Evolutionary conservation across 2,888 invertebrate genomes (phyloP), one percentile per base, ranked within the genome.

Genomic region (Drosophila lutescens): DNA sequence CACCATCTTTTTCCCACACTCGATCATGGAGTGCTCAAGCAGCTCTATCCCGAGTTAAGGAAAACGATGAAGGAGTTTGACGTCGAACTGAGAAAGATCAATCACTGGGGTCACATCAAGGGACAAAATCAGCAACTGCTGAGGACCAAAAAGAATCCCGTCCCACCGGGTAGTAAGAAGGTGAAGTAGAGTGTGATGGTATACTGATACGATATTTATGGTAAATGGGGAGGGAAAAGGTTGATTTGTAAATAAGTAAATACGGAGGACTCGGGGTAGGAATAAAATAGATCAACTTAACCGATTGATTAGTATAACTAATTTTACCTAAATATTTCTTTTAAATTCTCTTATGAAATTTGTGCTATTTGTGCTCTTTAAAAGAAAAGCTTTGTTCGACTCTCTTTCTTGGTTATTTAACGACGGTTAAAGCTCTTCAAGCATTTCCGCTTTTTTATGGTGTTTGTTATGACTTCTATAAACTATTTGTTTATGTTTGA

Each of bases 1-100:
- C 97, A 97, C 90, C 97, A 97, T 90, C 91, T 97, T 13, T 95
- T 97, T 80, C 97, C 97, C 0, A 95, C 96, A 0, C 80, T 97
- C 17, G 97, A 97, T 88, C 96, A 97, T 82, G 94, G 94, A 0
- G 93, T 95, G 63, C 91, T 97, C 2, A 93, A 94, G 34, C 93
- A 94, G 47, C 92, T 97, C 8, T 94, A 95, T 82, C 94, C 95
- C 0, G 93, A 93, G 26, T 71, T 92, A 1, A 77, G 73, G 10
- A 63, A 84, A 62, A 92, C 91, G 0, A 57, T 91, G 10, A 38
- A 76, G 1, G 91, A 92, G 49, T 91, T 90, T 34, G 75, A 90
- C 15, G 51, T 73, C 12, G 88, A 90, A 17, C 57, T 90, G 4
- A 76, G 89, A 7, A 90, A 90, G 32, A 93, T 92, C 0, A 93